phyloP scores from a whole-genome alignment of 2,888 invertebrate species.

The Eupeodes luniger region DNA sequence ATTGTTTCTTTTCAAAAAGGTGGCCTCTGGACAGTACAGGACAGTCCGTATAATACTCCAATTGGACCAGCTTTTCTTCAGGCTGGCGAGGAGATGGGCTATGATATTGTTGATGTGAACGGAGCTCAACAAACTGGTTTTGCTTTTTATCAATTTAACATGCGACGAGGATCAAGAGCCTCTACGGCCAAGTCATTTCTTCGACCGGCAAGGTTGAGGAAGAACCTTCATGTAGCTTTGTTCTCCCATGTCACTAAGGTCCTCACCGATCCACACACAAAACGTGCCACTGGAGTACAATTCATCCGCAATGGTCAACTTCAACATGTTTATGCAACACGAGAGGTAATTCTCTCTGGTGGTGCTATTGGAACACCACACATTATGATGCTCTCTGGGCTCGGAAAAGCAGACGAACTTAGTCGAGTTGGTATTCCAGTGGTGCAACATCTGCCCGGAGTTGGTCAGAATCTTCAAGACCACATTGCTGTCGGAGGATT shows the following conservation, averaged over 20 bases:
- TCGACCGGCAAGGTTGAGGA: constrained; percentile 90
- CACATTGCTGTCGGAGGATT: constrained; percentile 95
- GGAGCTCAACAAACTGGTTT: constrained; percentile 94
- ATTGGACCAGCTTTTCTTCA: constrained; percentile 93
- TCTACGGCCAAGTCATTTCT: constrained; percentile 94
- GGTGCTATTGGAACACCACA: constrained; percentile 97
- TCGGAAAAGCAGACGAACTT: constrained; percentile 92
- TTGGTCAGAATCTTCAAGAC: constrained; percentile 94
- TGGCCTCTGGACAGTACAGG: constrained; percentile 83
- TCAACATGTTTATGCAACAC: constrained; percentile 83
- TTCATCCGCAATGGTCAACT: constrained; percentile 88
- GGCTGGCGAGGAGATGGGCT: constrained; percentile 96
- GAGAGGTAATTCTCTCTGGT: constrained; percentile 85
- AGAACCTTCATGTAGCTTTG: constrained; percentile 92
- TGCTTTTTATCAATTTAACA: constrained; percentile 94
- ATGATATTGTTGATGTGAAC: constrained; percentile 93
- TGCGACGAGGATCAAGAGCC: constrained; percentile 92
- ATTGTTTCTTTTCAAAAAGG: constrained; percentile 79
- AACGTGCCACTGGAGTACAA: constrained; percentile 92
- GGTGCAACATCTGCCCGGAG: constrained; percentile 91
- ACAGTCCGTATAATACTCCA: constrained; percentile 87
- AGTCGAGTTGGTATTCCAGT: constrained; percentile 89
- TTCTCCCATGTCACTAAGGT: constrained; percentile 92
- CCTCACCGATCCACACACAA: constrained; percentile 89
- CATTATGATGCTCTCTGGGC: constrained; percentile 94